A percentile compares a stretch with the other conserved stretches of the same genome.
Evolutionary conservation across 2,113 vertebrate genomes (phyloP).

Genomic region (Caloenas nicobarica): DNA sequence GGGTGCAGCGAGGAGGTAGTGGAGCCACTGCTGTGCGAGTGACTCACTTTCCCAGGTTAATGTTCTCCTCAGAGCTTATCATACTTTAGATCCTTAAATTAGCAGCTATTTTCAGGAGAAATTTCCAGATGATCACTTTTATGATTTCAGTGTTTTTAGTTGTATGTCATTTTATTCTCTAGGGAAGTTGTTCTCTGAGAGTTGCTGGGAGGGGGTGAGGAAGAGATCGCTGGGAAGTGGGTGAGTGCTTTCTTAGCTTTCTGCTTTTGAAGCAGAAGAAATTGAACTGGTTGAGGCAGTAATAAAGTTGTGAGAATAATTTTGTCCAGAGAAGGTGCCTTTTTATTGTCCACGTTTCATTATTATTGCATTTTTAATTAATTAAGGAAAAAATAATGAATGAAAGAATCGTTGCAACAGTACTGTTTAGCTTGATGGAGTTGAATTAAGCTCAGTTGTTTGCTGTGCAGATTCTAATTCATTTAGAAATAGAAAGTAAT

Average conservation of each 20-base stretch:
- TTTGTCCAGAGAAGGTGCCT: not conserved
- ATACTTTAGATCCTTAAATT: not conserved
- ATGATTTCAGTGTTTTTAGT: not conserved
- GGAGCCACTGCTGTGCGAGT: not conserved
- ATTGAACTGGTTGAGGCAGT: not conserved
- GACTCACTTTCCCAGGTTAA: not conserved
- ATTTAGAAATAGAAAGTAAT: not conserved
- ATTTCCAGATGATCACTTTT: slow-evolving; percentile 8
- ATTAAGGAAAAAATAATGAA: not conserved
- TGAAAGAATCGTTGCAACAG: not conserved
- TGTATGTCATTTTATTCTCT: not conserved
- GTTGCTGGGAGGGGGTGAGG: not conserved
- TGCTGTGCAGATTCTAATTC: not conserved
- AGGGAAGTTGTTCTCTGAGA: not conserved
- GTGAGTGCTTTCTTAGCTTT: not conserved
- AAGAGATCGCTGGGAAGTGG: not conserved
- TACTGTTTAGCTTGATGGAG: not conserved
- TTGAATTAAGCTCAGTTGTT: not conserved
- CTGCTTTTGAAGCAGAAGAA: not conserved
- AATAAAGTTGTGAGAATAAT: not conserved
- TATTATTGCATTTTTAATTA: not conserved
- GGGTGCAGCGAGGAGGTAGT: not conserved
- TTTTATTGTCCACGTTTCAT: not conserved
- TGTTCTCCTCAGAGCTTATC: not conserved
- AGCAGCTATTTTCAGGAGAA: not conserved